phyloP scores from a whole-genome alignment of 2,888 invertebrate species.

The Ectobius pallidus region DNA sequence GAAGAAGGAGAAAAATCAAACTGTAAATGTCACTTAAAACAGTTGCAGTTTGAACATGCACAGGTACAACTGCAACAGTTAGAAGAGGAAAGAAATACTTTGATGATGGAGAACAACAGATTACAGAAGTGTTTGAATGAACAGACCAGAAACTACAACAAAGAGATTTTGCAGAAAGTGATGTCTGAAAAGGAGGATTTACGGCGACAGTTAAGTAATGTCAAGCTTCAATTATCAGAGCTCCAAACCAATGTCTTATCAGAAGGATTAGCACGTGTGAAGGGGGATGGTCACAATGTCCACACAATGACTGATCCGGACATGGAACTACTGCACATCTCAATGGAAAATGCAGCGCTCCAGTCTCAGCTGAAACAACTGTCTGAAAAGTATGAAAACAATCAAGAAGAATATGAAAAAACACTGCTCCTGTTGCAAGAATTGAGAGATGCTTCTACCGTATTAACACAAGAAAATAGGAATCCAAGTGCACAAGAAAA shows the following conservation, averaged over 20 bases:
- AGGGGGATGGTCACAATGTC: not conserved
- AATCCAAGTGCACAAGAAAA: not conserved
- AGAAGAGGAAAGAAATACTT: conserved; percentile 10
- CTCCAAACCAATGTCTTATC: not conserved
- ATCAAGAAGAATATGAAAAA: conserved; percentile 7
- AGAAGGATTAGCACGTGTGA: not conserved
- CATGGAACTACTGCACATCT: conserved; percentile 19
- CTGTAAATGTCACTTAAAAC: no score
- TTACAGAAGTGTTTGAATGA: not conserved
- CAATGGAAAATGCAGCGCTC: conserved; percentile 18
- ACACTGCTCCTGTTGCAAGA: conserved; percentile 3
- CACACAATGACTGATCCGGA: conserved; percentile 20
- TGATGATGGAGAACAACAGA: conserved; percentile 19
- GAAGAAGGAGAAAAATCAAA: no score
- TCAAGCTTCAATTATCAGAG: not conserved
- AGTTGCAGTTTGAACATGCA: not conserved
- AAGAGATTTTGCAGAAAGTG: conserved; percentile 4
- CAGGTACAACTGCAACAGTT: conserved; percentile 6
- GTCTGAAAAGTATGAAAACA: not conserved
- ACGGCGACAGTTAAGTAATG: not conserved
- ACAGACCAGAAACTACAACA: not conserved
- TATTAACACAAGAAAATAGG: not conserved
- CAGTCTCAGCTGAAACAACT: conserved; percentile 4
- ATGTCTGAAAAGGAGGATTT: conserved; percentile 31
- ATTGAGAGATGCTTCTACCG: conserved; percentile 6